Percentiles rank a stretch among this genome's conserved stretches.
phyloP scores from a whole-genome alignment of 1,140 invertebrate genomes.

The Drosophila burlai region DNA sequence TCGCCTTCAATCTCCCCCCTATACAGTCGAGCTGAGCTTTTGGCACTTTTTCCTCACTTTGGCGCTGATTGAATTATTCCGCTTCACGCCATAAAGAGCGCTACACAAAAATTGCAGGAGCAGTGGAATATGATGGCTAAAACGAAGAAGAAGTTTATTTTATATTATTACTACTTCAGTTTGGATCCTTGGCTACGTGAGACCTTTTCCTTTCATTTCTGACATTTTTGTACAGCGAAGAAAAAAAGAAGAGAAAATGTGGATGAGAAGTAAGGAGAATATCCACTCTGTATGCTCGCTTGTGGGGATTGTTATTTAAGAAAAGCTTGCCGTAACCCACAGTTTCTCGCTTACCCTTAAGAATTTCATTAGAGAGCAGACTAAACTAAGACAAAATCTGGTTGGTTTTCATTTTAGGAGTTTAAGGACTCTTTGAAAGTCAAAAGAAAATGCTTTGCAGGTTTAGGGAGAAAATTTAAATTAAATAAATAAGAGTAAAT shows the following conservation, averaged over 20 bases:
- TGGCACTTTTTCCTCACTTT: slow-evolving; percentile 62
- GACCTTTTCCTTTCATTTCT: slow-evolving; percentile 62
- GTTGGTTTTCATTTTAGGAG: neutral
- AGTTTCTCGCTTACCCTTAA: slow-evolving; percentile 10
- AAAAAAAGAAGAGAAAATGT: neutral
- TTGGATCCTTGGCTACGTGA: slow-evolving; percentile 59
- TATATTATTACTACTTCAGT: slow-evolving; percentile 76
- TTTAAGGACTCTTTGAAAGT: neutral
- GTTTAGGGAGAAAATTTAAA: neutral
- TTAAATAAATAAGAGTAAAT: neutral
- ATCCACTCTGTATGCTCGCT: slow-evolving; percentile 22
- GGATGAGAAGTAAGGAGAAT: slow-evolving; percentile 8
- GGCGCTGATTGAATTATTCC: slow-evolving; percentile 78
- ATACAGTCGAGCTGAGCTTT: slow-evolving; percentile 39
- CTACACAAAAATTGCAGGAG: slow-evolving; percentile 49
- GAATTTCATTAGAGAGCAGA: slow-evolving; percentile 41
- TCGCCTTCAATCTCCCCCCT: neutral
- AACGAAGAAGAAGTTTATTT: slow-evolving; percentile 57
- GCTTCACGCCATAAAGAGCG: slow-evolving; percentile 76
- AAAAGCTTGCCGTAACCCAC: slow-evolving; percentile 24
- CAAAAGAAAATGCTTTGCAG: slow-evolving; percentile 46
- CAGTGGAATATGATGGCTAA: slow-evolving; percentile 41
- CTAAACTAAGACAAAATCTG: slow-evolving; percentile 30
- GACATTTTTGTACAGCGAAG: slow-evolving; percentile 19
- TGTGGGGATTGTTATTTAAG: slow-evolving; percentile 49